phyloP scores from a whole-genome alignment of 2,888 invertebrate genomes.

The Catocala fraxini region DNA sequence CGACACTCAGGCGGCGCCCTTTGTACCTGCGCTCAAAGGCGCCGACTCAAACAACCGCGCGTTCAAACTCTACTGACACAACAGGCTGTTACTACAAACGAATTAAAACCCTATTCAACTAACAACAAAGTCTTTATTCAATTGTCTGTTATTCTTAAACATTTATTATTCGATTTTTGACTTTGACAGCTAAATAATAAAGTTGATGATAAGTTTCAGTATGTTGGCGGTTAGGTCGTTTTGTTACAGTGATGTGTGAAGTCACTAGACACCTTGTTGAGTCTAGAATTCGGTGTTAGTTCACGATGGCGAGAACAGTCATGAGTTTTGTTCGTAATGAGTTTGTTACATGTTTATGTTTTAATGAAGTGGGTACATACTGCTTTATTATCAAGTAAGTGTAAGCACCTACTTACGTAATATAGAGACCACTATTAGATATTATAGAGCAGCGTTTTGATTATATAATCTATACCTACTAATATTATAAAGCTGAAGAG shows the following conservation, averaged over 20 bases:
- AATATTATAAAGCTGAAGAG: too few relatives aligned
- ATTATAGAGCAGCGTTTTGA: too few relatives aligned
- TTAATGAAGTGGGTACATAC: constrained; percentile 21
- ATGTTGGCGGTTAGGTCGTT: constrained; percentile 42
- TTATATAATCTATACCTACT: too few relatives aligned
- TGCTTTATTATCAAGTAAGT: constrained; percentile 15
- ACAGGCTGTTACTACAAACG: constrained; percentile 24
- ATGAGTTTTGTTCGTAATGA: constrained; percentile 53
- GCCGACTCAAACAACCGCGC: constrained; percentile 76
- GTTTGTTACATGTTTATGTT: constrained; percentile 43
- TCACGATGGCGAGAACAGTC: constrained; percentile 62
- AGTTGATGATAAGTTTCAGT: background rate
- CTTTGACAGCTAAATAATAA: background rate
- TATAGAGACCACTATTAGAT: background rate
- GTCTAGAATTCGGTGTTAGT: constrained; percentile 74
- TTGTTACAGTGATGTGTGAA: constrained; percentile 43
- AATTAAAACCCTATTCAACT: constrained; percentile 19
- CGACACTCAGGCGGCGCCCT: constrained; percentile 82
- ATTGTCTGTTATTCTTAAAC: background rate
- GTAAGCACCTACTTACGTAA: background rate
- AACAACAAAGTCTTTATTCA: constrained; percentile 11
- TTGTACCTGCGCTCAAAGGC: constrained; percentile 79
- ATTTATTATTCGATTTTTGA: background rate
- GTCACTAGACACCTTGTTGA: constrained; percentile 82
- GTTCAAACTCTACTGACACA: constrained; percentile 46